These are phyloP conservation scores for Myotis findleyi DNA, from an alignment of 2,797 vertebrate species.

Conservation along the genomic window DNA sequence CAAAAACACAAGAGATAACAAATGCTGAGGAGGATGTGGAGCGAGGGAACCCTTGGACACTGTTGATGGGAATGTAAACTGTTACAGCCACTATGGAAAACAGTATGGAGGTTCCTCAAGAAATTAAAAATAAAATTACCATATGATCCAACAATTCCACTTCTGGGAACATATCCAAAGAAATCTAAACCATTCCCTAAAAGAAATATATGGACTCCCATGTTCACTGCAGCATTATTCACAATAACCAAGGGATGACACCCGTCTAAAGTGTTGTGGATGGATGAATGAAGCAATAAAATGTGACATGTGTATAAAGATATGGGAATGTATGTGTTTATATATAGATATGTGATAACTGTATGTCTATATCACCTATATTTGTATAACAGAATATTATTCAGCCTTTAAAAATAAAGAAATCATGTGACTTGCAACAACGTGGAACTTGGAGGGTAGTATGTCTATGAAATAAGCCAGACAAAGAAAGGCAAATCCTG, in stretches of 20 bases:
- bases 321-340: background rate
- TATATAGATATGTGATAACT: background rate
- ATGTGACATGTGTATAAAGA: background rate
- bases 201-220: background rate
- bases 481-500: background rate
- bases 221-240: background rate
- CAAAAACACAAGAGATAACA: background rate
- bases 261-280: background rate
- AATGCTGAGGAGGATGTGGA: background rate
- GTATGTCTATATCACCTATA: background rate
- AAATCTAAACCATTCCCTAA: background rate
- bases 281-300: background rate
- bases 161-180: background rate
- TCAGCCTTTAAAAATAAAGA: background rate
- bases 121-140: background rate
- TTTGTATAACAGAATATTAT: background rate
- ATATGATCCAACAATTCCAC: background rate
- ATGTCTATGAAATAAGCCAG: background rate
- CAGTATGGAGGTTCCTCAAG: background rate
- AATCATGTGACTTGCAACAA: background rate
- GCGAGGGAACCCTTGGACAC: background rate
- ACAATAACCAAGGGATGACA: background rate
- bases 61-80: background rate
- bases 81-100: background rate
- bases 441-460: background rate